Evolutionary conservation across 2,113 vertebrate species (phyloP).

Genomic region (Arothron firmamentum): DNA sequence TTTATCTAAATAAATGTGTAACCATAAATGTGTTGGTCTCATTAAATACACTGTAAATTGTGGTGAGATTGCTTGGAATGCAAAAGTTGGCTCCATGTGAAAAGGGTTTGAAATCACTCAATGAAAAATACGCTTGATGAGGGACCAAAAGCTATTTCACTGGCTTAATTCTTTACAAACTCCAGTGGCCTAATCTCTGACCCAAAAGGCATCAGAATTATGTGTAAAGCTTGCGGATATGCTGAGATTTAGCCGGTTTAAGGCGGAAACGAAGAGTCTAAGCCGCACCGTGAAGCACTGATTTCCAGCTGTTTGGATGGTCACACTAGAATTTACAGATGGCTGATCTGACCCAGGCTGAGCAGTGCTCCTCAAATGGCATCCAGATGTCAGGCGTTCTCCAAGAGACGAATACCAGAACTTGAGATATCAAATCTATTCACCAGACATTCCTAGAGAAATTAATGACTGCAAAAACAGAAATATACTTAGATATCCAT

Average conservation of each 20-base stretch:
- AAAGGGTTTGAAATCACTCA: background rate
- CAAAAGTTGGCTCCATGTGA: background rate
- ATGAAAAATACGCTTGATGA: too few relatives aligned
- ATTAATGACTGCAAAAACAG: too few relatives aligned
- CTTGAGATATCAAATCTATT: too few relatives aligned
- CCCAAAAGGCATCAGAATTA: constrained; percentile 34
- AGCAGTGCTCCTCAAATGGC: constrained; percentile 38
- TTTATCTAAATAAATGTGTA: too few relatives aligned
- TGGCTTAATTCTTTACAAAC: constrained; percentile 37
- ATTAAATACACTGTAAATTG: too few relatives aligned
- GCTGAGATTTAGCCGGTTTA: constrained; percentile 32
- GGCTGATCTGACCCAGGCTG: background rate
- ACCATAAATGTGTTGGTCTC: too few relatives aligned
- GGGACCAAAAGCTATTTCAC: constrained; percentile 10
- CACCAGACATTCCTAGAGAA: too few relatives aligned
- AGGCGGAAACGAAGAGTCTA: constrained; percentile 11
- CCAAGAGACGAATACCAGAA: constrained; percentile 5
- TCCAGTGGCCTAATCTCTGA: constrained; percentile 49
- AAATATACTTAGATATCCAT: too few relatives aligned
- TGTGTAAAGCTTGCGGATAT: constrained; percentile 24
- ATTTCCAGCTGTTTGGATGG: constrained; percentile 37
- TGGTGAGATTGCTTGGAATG: too few relatives aligned
- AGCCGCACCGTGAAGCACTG: constrained; percentile 5
- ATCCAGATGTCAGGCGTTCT: constrained; percentile 49
- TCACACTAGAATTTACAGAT: constrained; percentile 10